Conservation (phyloP, 2,797 vertebrate species). For the Malacoctenus gilli region DNA sequence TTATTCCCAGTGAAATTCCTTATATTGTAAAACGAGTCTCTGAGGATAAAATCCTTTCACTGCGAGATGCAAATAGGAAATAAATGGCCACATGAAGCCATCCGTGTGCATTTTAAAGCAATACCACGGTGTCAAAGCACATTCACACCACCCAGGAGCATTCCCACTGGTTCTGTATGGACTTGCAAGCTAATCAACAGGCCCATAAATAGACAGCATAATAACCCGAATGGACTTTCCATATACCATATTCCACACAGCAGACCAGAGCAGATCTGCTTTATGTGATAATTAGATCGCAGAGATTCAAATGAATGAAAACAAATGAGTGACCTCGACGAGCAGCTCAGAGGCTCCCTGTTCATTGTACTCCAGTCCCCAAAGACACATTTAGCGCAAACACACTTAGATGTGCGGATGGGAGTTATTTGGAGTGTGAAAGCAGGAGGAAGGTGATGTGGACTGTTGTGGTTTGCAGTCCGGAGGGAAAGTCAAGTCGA, state of each 20-base stretch:
- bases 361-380: slow-evolving; percentile 63
- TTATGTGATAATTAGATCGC: slow-evolving; percentile 73
- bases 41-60: slow-evolving; percentile 17
- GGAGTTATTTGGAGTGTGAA: slow-evolving; percentile 61
- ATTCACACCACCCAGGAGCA: slow-evolving; percentile 15
- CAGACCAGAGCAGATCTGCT: slow-evolving; percentile 59
- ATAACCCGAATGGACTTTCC: slow-evolving; percentile 42
- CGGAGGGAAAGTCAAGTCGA: slow-evolving; percentile 28
- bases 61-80: slow-evolving; percentile 33
- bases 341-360: slow-evolving; percentile 39
- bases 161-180: slow-evolving; percentile 42
- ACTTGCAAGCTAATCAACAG: slow-evolving; percentile 66
- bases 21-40: slow-evolving; percentile 40
- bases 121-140: slow-evolving; percentile 1
- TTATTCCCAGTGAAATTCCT: slow-evolving; percentile 52
- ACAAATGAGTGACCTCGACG: slow-evolving; percentile 35
- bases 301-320: slow-evolving; percentile 42
- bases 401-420: slow-evolving; percentile 57
- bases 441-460: slow-evolving; percentile 26
- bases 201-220: slow-evolving; percentile 46
- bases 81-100: slow-evolving; percentile 11
- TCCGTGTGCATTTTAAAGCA: slow-evolving; percentile 17
- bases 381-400: slow-evolving; percentile 55
- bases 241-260: slow-evolving; percentile 24
- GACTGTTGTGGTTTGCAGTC: slow-evolving; percentile 32